Percentiles rank a stretch among this genome's conserved stretches.
These are phyloP conservation scores for Eumeta japonica DNA, from an alignment of 1,140 invertebrate species.

Conservation along the genomic window DNA sequence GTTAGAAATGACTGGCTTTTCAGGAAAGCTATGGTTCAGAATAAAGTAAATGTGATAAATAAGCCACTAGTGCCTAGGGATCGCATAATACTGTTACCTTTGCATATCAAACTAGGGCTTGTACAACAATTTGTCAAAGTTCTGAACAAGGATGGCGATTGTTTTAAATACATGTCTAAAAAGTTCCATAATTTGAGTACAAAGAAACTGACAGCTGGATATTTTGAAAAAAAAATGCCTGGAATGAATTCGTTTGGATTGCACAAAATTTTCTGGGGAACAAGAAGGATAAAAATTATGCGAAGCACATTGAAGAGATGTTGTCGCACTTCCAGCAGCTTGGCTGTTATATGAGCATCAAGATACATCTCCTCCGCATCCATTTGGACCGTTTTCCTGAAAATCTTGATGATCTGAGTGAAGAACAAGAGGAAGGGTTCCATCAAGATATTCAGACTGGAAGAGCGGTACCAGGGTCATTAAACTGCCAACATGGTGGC, in stretches of 20 bases:
- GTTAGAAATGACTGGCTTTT: constrained; percentile 2
- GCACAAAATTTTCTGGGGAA: constrained; percentile 10
- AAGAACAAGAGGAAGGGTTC: no score
- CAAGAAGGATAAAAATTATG: constrained; percentile 7
- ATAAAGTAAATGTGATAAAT: constrained; percentile 7
- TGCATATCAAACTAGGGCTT: no score
- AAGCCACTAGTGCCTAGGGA: neutral
- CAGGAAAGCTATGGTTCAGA: constrained; percentile 2
- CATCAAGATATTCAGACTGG: no score
- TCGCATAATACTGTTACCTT: constrained; percentile 5
- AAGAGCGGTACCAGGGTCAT: no score
- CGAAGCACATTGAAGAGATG: constrained; percentile 5
- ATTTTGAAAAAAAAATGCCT: no score
- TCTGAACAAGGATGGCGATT: constrained; percentile 6
- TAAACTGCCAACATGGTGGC: no score
- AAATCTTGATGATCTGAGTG: no score
- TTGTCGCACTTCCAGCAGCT: constrained; percentile 8
- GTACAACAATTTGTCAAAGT: constrained; percentile 9
- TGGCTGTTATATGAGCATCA: constrained; percentile 10
- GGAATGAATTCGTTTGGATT: constrained; percentile 8
- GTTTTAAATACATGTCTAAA: constrained; percentile 9
- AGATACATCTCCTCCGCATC: no score
- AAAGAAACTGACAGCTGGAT: constrained; percentile 6
- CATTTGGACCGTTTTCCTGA: no score
- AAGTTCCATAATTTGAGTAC: constrained; percentile 7